Evolutionary conservation across 2,113 vertebrate species (phyloP).

Genomic region (Boleophthalmus pectinirostris): DNA sequence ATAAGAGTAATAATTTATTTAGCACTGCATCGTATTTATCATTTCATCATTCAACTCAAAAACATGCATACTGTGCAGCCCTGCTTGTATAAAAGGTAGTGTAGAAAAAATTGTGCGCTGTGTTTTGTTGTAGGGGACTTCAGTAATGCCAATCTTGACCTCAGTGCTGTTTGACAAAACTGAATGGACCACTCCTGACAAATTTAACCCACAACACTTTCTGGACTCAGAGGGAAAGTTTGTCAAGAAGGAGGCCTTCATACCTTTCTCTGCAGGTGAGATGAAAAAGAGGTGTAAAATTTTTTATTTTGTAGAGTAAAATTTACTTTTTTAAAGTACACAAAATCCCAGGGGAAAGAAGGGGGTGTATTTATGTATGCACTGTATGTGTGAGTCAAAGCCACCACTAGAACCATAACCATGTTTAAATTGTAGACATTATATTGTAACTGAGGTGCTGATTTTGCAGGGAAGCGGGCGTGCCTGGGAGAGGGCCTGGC

Average conservation of each 20-base stretch:
- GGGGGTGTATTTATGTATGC: too few relatives aligned
- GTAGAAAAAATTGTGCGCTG: not conserved
- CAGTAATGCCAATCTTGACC: slow-evolving; percentile 80
- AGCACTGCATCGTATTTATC: not conserved
- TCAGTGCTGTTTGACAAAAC: slow-evolving; percentile 81
- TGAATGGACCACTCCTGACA: slow-evolving; percentile 80
- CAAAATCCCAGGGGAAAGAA: not conserved
- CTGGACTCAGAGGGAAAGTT: slow-evolving; percentile 80
- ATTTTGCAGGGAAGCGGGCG: slow-evolving; percentile 75
- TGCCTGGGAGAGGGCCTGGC: slow-evolving; percentile 85
- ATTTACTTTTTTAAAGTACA: not conserved
- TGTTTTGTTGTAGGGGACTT: slow-evolving; percentile 69
- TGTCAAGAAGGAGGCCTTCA: slow-evolving; percentile 79
- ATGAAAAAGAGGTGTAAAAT: not conserved
- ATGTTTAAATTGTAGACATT: not conserved
- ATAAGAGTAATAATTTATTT: not conserved
- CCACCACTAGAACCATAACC: not conserved
- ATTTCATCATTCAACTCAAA: not conserved
- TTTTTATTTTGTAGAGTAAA: not conserved
- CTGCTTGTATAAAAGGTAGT: too few relatives aligned
- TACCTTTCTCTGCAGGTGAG: slow-evolving; percentile 85
- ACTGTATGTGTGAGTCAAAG: not conserved
- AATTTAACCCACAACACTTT: slow-evolving; percentile 85
- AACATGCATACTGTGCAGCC: too few relatives aligned
- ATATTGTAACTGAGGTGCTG: not conserved